phyloP scores from a whole-genome alignment of 2,797 vertebrate genomes.

The Sebastolobus altivelis region DNA sequence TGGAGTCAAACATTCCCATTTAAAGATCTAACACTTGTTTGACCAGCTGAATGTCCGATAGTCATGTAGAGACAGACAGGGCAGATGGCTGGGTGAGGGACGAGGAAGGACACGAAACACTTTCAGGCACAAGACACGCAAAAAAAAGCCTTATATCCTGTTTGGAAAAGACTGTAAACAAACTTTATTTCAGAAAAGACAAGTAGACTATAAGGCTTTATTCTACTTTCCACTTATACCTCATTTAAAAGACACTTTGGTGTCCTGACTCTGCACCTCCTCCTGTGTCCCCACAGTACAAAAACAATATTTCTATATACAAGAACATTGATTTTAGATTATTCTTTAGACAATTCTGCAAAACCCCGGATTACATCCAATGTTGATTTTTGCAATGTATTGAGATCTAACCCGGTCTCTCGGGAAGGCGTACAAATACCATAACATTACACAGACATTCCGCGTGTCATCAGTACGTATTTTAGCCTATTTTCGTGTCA shows the following conservation, averaged over 20 bases:
- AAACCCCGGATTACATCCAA: background rate
- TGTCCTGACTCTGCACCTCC: background rate
- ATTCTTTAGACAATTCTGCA: background rate
- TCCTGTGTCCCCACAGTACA: background rate
- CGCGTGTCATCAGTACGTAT: too few species aligned
- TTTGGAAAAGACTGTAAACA: background rate
- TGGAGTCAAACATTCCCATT: slow-evolving; percentile 84
- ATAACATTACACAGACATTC: too few species aligned
- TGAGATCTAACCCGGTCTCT: background rate
- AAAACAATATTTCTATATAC: background rate
- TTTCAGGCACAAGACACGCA: background rate
- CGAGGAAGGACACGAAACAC: background rate
- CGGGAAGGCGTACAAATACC: too few species aligned
- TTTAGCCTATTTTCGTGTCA: too few species aligned
- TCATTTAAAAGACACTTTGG: background rate
- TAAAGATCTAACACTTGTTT: slow-evolving; percentile 86
- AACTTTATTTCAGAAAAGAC: background rate
- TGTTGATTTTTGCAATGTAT: background rate
- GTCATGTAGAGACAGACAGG: slow-evolving; percentile 73
- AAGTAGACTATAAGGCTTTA: background rate
- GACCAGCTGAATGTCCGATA: slow-evolving; percentile 78
- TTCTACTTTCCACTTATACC: background rate
- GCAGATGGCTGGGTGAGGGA: slow-evolving; percentile 36
- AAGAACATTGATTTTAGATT: background rate
- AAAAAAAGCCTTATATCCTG: background rate